Base-by-base conservation (phyloP, 2,113 vertebrate genomes). In the Phalacrocorax pelagicus region DNA sequence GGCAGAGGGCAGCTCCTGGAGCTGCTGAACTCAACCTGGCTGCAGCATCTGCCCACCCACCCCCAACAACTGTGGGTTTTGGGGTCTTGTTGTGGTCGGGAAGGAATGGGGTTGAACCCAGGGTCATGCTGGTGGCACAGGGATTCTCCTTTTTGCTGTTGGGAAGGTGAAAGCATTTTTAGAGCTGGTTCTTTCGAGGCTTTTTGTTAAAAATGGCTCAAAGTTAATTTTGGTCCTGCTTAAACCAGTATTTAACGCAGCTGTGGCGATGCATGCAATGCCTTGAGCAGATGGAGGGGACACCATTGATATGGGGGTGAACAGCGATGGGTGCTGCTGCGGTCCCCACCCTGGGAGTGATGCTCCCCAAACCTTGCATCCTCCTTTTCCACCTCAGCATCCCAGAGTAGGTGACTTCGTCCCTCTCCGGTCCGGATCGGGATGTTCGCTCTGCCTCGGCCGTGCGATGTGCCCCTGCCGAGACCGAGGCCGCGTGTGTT, bases 231-330 rank as follows among this genome's bases (percentile, higher is more conserved):
- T 52, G 63, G 34, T 19, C 18, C 49, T 26, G 40, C 49, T 3
- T 47, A 57, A 42, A 22, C 4, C 24, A 2, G 22, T 7, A 0
- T 5, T 26, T 59, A 49, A 11, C 14, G 36, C 34, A 2, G 15
- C 30, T 3, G 36, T 3, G 30, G 38, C 1, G 7, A 14, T 3
- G 34, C 58, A 3, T 1, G 27, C 0, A 6, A 23, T 5, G 30
- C 40, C 2, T 2, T 10, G 92, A 55, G 80, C 55, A 19, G 42
- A 32, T 11, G 46, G 65, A 63, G 58, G 51, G 73, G 16, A 44
- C 36, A 38, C 46, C 42, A 11, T 2, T 0, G 0, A 10, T 24
- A 0, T 22, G 38, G 54, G 59, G 42, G n/a, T 8, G 42, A 22
- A 6, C 65, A 30, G 52, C 0, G 1, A 29, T 3, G 69, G 74